phyloP scores from a whole-genome alignment of 2,888 invertebrate species.

The Listrodromus nycthemerus region DNA sequence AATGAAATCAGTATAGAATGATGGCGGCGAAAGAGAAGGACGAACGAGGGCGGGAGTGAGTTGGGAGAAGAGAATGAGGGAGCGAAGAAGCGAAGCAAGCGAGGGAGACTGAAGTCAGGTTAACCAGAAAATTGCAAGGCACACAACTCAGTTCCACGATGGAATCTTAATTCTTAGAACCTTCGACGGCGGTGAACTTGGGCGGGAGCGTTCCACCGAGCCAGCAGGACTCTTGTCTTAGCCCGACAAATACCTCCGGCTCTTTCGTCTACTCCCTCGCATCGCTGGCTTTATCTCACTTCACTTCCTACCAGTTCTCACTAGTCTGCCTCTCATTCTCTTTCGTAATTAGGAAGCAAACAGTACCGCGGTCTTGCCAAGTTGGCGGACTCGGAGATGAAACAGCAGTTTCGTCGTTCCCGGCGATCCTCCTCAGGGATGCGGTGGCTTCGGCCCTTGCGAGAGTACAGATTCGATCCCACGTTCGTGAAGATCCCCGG shows the following conservation, averaged over 20 bases:
- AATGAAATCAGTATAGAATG: constrained; percentile 17
- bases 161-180: constrained; percentile 78
- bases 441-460: not conserved
- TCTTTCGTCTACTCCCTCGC: constrained; percentile 23
- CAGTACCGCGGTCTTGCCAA: constrained; percentile 80
- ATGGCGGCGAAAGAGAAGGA: constrained; percentile 61
- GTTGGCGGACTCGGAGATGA: constrained; percentile 79
- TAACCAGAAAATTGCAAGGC: constrained; percentile 80
- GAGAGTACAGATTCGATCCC: not conserved
- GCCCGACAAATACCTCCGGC: not conserved
- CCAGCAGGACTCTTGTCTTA: constrained; percentile 43
- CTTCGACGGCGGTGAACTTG: constrained; percentile 59
- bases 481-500: not conserved
- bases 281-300: constrained; percentile 36
- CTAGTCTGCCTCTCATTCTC: constrained; percentile 71
- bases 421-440: not conserved
- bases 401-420: constrained; percentile 76
- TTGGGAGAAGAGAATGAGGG: constrained; percentile 37
- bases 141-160: constrained; percentile 77
- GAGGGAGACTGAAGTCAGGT: constrained; percentile 70
- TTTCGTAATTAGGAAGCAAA: constrained; percentile 81
- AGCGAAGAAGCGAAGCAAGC: constrained; percentile 46
- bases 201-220: constrained; percentile 24
- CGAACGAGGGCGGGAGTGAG: constrained; percentile 20
- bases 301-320: constrained; percentile 45